Percentiles rank a stretch among this genome's conserved stretches.
Conservation (phyloP, 2,797 vertebrate genomes). For the Diplodus sargus region DNA sequence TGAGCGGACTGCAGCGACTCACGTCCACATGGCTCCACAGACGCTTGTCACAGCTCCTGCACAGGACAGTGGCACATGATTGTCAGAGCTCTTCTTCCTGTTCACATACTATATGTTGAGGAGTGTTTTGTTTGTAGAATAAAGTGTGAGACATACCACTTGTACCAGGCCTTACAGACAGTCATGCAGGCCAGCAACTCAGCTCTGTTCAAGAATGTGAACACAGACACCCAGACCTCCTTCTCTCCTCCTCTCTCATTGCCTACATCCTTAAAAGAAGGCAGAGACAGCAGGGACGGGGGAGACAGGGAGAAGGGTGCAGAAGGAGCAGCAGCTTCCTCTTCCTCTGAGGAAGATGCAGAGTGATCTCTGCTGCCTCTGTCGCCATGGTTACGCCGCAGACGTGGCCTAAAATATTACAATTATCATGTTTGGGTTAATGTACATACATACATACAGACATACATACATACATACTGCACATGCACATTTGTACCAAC, state of each 20-base stretch:
- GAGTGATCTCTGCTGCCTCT: conserved; percentile 62
- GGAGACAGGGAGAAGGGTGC: conserved; percentile 67
- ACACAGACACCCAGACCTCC: conserved; percentile 98
- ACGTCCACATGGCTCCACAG: conserved; percentile 96
- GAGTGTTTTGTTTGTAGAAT: background rate
- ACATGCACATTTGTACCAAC: background rate
- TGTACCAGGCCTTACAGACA: conserved; percentile 99
- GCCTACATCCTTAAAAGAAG: conserved; percentile 88
- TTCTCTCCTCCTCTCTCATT: conserved; percentile 91
- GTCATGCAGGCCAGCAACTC: conserved; percentile 97
- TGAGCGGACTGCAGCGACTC: conserved; percentile 94
- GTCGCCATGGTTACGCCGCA: conserved; percentile 68
- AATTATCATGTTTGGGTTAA: background rate
- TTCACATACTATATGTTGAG: background rate
- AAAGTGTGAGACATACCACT: conserved; percentile 88
- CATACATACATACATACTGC: no score
- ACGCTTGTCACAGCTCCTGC: conserved; percentile 97
- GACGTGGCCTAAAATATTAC: conserved; percentile 62
- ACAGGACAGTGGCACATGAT: background rate
- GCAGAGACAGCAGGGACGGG: conserved; percentile 80
- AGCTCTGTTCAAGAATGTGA: conserved; percentile 91
- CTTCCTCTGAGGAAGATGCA: conserved; percentile 77
- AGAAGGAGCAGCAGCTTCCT: conserved; percentile 53
- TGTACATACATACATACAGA: background rate
- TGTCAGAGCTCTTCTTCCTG: background rate